phyloP scores from a whole-genome alignment of 2,113 vertebrate genomes.

The Xiphias gladius region DNA sequence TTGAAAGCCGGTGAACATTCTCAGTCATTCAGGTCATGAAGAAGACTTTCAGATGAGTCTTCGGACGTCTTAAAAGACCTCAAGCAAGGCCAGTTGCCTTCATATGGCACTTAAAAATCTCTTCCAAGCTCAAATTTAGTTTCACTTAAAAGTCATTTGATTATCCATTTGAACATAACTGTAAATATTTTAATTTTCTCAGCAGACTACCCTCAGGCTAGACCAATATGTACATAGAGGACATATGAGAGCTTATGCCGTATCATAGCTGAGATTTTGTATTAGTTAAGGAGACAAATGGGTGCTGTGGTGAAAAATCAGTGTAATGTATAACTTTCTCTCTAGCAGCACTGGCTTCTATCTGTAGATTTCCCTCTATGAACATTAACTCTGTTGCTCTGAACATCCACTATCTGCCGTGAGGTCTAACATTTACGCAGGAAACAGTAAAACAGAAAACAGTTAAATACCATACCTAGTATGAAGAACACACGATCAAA shows the following conservation, averaged over 20 bases:
- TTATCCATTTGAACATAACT: constrained; percentile 35
- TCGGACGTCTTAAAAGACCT: not conserved
- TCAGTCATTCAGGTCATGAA: not conserved
- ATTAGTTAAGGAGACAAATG: constrained; percentile 10
- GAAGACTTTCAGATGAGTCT: not conserved
- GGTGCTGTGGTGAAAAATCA: not conserved
- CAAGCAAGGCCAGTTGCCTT: not conserved
- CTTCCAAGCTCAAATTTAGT: constrained; percentile 22
- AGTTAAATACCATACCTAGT: not conserved
- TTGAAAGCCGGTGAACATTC: not conserved
- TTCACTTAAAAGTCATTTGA: constrained; percentile 36
- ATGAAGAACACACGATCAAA: not conserved
- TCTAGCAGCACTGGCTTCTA: not conserved
- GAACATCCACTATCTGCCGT: not conserved
- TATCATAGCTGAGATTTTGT: constrained; percentile 11
- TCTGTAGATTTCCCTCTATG: constrained; percentile 21
- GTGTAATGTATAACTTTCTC: not conserved
- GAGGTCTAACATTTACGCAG: not conserved
- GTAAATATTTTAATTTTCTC: constrained; percentile 43
- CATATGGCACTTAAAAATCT: not conserved
- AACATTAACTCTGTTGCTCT: not conserved
- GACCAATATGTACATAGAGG: constrained; percentile 36
- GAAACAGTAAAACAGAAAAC: not conserved
- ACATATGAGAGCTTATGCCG: not conserved
- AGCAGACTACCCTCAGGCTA: constrained; percentile 24